Conservation (phyloP, 53 echinoderm and acorn worm species). For the Patiria pectinifera region DNA sequence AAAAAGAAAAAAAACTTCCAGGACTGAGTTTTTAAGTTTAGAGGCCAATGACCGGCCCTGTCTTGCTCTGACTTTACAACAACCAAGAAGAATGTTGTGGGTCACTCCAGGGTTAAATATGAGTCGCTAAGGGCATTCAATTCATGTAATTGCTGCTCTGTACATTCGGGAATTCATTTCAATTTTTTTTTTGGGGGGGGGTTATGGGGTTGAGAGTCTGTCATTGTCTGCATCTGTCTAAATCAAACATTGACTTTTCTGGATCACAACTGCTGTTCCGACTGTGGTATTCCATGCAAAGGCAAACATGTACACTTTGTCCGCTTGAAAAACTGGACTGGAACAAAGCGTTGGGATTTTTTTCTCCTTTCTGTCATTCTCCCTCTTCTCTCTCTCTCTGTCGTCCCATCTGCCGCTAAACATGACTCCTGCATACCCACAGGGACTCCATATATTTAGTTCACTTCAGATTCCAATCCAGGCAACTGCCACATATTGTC, state of each 20-base stretch:
- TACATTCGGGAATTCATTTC: neutral
- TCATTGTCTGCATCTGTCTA: constrained; percentile 42
- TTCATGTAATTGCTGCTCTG: constrained; percentile 34
- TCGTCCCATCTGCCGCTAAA: constrained; percentile 25
- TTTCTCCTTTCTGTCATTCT: neutral
- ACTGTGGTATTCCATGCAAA: neutral
- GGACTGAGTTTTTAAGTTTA: neutral
- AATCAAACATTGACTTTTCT: constrained; percentile 50
- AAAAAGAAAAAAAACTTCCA: neutral
- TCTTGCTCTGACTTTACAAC: neutral
- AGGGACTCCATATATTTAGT: constrained; percentile 30
- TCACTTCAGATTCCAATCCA: constrained; percentile 38
- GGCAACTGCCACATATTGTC: constrained; percentile 17
- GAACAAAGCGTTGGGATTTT: neutral
- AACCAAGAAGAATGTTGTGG: constrained; percentile 49
- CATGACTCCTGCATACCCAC: constrained; percentile 37
- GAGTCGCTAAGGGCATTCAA: constrained; percentile 25
- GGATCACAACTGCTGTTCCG: constrained; percentile 31
- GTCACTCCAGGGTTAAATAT: constrained; percentile 46
- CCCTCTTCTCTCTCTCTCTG: neutral
- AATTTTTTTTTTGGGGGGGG: neutral
- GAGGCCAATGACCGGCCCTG: constrained; percentile 28
- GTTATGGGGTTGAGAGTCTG: neutral
- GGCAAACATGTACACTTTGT: neutral
- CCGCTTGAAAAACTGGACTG: neutral